Evolutionary conservation across 2,113 vertebrate genomes (phyloP).

Genomic region (Nothocercus nigrocapillus): DNA sequence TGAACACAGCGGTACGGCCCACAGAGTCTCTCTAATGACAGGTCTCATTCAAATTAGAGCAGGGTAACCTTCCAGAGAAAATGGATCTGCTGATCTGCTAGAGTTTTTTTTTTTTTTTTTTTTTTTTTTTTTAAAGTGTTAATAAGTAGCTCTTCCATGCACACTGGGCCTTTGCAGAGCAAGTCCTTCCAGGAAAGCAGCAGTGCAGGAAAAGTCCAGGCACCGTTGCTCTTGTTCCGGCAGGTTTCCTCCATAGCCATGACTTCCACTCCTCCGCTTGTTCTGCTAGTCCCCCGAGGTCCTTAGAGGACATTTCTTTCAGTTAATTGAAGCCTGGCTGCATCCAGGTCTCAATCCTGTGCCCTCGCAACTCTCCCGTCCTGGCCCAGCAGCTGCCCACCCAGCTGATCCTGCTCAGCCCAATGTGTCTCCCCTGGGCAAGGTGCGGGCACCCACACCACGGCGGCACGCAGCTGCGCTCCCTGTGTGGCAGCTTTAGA

Average conservation of each 20-base stretch:
- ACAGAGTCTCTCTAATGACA: neutral
- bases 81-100: neutral
- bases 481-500: accelerated
- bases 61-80: neutral
- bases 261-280: neutral
- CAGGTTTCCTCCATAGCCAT: neutral
- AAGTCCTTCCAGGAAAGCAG: neutral
- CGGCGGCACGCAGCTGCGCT: neutral
- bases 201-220: neutral
- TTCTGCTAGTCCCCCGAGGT: accelerated
- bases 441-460: neutral
- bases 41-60: neutral
- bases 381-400: too few relatives aligned
- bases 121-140: neutral
- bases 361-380: neutral
- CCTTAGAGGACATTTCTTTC: neutral
- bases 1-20: neutral
- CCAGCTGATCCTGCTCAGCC: neutral
- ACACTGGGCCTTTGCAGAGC: accelerated
- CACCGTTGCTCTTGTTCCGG: neutral
- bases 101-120: too few relatives aligned
- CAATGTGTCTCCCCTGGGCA: neutral
- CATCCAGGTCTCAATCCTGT: neutral
- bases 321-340: neutral
- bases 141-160: accelerated